Evolutionary conservation across 1,140 invertebrate species (phyloP).

Genomic region (Drosophila takahashii): DNA sequence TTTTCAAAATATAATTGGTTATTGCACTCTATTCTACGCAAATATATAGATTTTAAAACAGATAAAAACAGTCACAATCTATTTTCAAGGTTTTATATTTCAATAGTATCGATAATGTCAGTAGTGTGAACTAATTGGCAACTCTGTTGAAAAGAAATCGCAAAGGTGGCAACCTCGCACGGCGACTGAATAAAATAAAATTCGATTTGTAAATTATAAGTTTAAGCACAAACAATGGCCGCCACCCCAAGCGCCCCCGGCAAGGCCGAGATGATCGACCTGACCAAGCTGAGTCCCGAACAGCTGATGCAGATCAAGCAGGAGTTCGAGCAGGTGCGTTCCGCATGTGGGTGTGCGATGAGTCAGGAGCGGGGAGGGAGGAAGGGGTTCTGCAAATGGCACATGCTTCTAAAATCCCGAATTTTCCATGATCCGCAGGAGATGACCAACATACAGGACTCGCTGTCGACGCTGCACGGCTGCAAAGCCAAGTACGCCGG

Average conservation of each 20-base stretch:
- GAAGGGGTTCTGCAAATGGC: constrained; percentile 12
- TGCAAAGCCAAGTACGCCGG: constrained; percentile 96
- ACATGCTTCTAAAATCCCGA: constrained; percentile 48
- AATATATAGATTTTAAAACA: too few relatives aligned
- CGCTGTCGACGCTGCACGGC: constrained; percentile 94
- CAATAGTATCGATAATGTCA: neutral
- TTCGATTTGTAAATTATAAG: constrained; percentile 55
- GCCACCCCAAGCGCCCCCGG: constrained; percentile 54
- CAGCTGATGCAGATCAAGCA: constrained; percentile 93
- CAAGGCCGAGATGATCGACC: constrained; percentile 90
- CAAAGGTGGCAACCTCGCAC: constrained; percentile 5
- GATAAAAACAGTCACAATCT: too few relatives aligned
- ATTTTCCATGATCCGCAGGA: constrained; percentile 87
- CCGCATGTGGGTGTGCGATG: constrained; percentile 45
- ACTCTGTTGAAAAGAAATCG: neutral
- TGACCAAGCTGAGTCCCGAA: constrained; percentile 91
- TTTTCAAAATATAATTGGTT: too few relatives aligned
- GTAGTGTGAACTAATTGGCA: neutral
- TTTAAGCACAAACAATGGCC: constrained; percentile 67
- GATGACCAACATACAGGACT: constrained; percentile 93
- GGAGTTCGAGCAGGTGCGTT: constrained; percentile 92
- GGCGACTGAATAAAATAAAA: constrained; percentile 35
- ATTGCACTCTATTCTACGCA: too few relatives aligned
- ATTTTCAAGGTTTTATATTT: too few relatives aligned
- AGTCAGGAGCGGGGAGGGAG: constrained; percentile 15